Percentiles rank a stretch among this genome's conserved stretches.
Conservation (phyloP, 2,797 vertebrate species). For the Rhynchonycteris naso region DNA sequence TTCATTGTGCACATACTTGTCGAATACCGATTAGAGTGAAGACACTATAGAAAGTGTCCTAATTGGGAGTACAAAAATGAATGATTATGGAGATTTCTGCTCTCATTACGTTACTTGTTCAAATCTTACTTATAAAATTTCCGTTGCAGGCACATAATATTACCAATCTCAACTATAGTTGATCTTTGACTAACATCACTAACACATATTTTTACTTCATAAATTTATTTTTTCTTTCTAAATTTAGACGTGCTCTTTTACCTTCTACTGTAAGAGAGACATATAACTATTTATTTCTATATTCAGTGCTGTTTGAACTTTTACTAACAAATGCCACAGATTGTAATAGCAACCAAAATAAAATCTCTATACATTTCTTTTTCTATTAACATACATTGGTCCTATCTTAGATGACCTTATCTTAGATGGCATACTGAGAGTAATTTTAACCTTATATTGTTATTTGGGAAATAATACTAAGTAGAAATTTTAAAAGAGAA, state of each 20-base stretch:
- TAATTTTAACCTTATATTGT: not conserved
- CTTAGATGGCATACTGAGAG: not conserved
- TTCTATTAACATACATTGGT: not conserved
- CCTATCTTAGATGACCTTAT: not conserved
- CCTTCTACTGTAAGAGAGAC: not conserved
- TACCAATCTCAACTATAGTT: not conserved
- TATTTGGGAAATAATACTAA: slow-evolving; percentile 49
- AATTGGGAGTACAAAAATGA: not conserved
- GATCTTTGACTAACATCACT: not conserved
- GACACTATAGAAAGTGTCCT: not conserved
- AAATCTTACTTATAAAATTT: not conserved
- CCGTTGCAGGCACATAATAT: not conserved
- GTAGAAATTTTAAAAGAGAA: slow-evolving; percentile 30
- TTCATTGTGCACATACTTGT: slow-evolving; percentile 62
- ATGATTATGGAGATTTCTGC: not conserved
- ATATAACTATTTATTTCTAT: not conserved
- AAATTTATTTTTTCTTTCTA: not conserved
- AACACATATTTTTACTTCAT: not conserved
- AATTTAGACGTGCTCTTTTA: slow-evolving; percentile 13
- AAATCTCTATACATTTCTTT: not conserved
- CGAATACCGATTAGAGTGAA: slow-evolving; percentile 33
- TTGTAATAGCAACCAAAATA: not conserved
- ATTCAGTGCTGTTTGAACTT: not conserved
- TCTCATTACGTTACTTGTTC: not conserved
- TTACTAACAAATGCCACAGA: not conserved